Conservation (phyloP, 2,797 vertebrate species). For the Hypotaenidia philippensis region DNA sequence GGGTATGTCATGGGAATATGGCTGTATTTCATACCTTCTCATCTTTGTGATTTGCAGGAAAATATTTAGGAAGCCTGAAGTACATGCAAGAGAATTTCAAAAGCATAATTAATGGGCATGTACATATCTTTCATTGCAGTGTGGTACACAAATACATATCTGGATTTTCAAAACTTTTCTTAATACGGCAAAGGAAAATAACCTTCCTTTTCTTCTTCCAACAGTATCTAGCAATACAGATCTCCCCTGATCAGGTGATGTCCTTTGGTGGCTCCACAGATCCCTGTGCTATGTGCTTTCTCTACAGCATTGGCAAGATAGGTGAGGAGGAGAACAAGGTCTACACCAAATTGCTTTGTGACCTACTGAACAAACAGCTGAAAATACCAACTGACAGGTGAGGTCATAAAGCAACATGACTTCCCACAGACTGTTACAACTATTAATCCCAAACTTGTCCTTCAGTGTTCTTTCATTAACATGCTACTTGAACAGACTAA, state of each 20-base stretch:
- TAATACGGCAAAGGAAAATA: not conserved
- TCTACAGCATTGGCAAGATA: slow-evolving; percentile 88
- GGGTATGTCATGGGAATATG: not conserved
- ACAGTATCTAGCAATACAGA: slow-evolving; percentile 87
- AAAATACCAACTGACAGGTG: slow-evolving; percentile 86
- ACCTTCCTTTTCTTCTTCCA: not conserved
- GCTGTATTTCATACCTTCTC: not conserved
- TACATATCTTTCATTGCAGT: not conserved
- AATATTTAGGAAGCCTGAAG: not conserved
- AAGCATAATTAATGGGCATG: not conserved
- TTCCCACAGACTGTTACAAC: not conserved
- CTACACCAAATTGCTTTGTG: slow-evolving; percentile 87
- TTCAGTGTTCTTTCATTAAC: not conserved
- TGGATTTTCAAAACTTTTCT: not conserved
- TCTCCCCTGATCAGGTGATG: slow-evolving; percentile 87
- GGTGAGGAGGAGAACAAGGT: slow-evolving; percentile 82
- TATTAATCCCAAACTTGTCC: not conserved
- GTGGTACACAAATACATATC: not conserved
- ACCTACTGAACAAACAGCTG: slow-evolving; percentile 86
- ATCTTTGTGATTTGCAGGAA: not conserved
- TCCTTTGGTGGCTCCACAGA: slow-evolving; percentile 86
- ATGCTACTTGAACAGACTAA: not conserved
- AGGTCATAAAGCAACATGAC: not conserved
- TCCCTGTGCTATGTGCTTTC: slow-evolving; percentile 87
- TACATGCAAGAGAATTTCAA: not conserved